Conservation (phyloP, 2,113 vertebrate genomes). For the Nanorana parkeri region DNA sequence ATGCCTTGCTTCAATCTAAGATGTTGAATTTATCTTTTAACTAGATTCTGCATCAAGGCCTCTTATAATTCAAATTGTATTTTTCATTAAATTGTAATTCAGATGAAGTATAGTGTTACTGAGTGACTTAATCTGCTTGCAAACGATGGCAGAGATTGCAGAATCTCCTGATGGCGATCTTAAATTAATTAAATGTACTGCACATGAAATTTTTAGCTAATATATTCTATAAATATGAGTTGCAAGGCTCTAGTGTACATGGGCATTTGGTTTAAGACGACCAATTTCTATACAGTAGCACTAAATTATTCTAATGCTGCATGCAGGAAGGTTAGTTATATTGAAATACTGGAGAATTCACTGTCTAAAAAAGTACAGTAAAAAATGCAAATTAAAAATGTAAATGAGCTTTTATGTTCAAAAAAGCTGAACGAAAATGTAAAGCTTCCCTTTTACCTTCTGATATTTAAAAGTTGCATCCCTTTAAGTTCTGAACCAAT, state of each 20-base stretch:
- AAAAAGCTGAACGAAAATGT: no score
- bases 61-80: constrained; percentile 57
- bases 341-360: not conserved
- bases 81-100: constrained; percentile 56
- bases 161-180: constrained; percentile 43
- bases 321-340: not conserved
- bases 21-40: constrained; percentile 50
- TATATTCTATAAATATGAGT: constrained; percentile 36
- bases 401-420: no score
- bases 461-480: no score
- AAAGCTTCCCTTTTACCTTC: no score
- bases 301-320: not conserved
- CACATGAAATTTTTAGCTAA: constrained; percentile 16
- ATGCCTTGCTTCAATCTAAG: constrained; percentile 34
- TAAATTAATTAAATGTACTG: constrained; percentile 51
- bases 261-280: not conserved
- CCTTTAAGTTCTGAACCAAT: no score
- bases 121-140: constrained; percentile 48
- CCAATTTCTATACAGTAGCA: not conserved
- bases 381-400: no score
- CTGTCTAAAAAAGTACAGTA: no score
- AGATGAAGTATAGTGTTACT: constrained; percentile 56
- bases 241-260: constrained; percentile 4
- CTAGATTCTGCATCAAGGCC: constrained; percentile 43
- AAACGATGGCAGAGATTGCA: constrained; percentile 54